Base-by-base conservation (phyloP, 1,140 invertebrate species). In the Harlomillsia oculata region DNA sequence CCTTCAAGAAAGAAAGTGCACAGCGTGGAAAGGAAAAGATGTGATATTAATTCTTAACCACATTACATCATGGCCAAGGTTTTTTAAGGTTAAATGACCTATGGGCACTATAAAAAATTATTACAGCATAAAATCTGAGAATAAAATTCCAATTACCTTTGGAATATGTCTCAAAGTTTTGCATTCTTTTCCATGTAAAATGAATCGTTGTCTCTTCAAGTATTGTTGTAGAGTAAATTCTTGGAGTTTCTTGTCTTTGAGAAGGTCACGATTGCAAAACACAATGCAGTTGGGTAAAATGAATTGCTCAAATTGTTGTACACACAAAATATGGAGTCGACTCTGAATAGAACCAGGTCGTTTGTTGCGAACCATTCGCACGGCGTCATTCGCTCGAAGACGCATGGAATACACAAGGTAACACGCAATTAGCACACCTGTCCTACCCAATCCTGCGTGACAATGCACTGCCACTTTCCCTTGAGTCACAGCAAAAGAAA, bases 381-480 rank as follows among this genome's bases (percentile, higher is more conserved):
- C 87, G 1, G 86, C 86, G 59, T 88, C 84, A 66, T 84, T 83
- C 1, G 86, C 83, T 32, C 78, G 72, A 21, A 89, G 80, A 60
- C 87, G 74, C 61, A 86, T 76, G 26, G 80, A 80, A 71, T 85
- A 90, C 13, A 92, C 81, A 11, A 93, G 75, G 72, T 87, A 91
- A 71, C 85, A 89, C 1, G 87, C 84, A 60, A 92, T 89, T 14
- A 92, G 72, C 4, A 92, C 84, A 2, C 89, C 89, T 4, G 88
- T 92, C 64, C 89, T 75, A 2, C 88, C 89, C 41, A 87, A 71
- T 63, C 84, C 83, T 67, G 89, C 89, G 74, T 93, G 89, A 72
- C 89, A 93, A 67, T 93, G 89, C 57, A 93, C 80, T 4, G 87
- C 88, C 2, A 89, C 83, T 72, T 87, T 82, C 39, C 89, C 89